Base-by-base conservation (phyloP, 2,888 invertebrate species). In the Rhaphigaster nebulosa region DNA sequence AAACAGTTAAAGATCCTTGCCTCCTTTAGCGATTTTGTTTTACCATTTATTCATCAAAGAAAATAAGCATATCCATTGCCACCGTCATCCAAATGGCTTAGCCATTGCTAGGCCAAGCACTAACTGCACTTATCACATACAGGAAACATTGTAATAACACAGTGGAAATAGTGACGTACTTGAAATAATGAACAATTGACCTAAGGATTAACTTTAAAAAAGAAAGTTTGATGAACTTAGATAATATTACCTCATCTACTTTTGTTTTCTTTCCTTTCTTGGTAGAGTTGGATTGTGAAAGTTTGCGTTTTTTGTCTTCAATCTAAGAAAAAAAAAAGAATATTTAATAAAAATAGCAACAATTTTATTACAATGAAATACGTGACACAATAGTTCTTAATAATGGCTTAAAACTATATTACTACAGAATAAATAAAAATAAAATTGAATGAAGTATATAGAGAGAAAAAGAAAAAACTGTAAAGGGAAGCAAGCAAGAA, bases 221-320 rank as follows among this genome's bases (percentile, higher is more conserved):
- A 80, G n/a, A 12, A 52, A 34, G 38, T 23, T n/a, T 23, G 56
- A 60, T n/a, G 50, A 70, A 38, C 6, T 20, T 26, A 38, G 8
- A 10, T 26, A 23, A 34, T 90, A 60, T 89, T 92, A 92, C 92
- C 91, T 92, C 92, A 65, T 92, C 92, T 90, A 91, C 91, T 92
- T 93, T 93, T 65, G 92, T 91, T 92, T 92, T 93, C 92, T 93
- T 93, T 41, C 91, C 91, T 92, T 93, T 91, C 92, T 92, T 92
- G 92, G 92, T 93, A 90, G 92, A 91, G 87, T 92, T 92, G 54
- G 92, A 91, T 91, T 92, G 92, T 87, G 91, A 92, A 91, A 93
- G 70, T 92, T 93, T 93, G 50, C 93, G 92, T 92, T 93, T 93
- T 87, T 93, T 93, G 89, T 93, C 93, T 87, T 93, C 93, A 90